Conservation (phyloP, 1,140 invertebrate species). For the Trialeurodes vaporariorum region DNA sequence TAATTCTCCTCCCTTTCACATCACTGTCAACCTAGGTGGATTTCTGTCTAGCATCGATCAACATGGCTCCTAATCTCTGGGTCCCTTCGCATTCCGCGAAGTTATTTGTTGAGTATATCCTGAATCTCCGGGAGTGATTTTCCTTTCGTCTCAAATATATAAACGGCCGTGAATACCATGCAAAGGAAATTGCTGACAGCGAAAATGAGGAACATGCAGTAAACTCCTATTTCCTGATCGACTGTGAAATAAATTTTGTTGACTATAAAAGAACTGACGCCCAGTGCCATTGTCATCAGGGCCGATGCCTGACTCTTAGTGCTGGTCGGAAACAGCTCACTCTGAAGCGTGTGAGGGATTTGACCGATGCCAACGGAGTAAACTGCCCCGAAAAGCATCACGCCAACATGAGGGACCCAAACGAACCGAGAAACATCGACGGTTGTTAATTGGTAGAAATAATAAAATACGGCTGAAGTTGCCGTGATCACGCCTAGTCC, state of each 20-base stretch:
- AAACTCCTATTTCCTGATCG: constrained; percentile 7
- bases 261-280: constrained; percentile 21
- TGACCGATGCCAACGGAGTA: constrained; percentile 26
- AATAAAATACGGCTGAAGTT: constrained; percentile 9
- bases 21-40: no score
- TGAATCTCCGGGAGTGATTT: constrained; percentile 65
- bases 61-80: no score
- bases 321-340: constrained; percentile 28
- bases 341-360: constrained; percentile 24
- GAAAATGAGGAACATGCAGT: constrained; percentile 25
- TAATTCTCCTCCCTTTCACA: no score
- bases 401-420: constrained; percentile 19
- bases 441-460: not conserved
- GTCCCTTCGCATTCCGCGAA: no score
- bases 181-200: constrained; percentile 38
- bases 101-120: constrained; percentile 47
- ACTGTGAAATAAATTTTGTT: constrained; percentile 23
- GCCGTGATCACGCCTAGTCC: constrained; percentile 8
- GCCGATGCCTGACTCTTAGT: constrained; percentile 25
- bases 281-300: constrained; percentile 22
- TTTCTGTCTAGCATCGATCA: no score
- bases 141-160: constrained; percentile 59
- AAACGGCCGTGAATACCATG: constrained; percentile 37
- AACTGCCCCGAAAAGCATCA: constrained; percentile 18
- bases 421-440: no score